These are phyloP conservation scores for Meriones psammophilus DNA, from an alignment of 2,797 vertebrate species.

Conservation along the genomic window DNA sequence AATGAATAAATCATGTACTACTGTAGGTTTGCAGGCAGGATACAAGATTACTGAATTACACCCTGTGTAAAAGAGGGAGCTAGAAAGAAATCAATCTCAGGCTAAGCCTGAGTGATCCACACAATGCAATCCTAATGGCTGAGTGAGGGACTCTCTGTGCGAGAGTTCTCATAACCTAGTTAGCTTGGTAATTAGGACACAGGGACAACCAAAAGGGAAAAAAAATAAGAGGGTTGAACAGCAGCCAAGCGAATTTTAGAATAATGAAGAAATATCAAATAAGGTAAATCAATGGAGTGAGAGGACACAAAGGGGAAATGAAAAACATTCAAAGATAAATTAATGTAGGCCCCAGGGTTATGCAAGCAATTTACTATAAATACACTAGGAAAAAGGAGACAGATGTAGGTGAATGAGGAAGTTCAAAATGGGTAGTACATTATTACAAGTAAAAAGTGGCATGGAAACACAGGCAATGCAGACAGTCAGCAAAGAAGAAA, in stretches of 20 bases:
- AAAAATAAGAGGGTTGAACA: slow-evolving; percentile 82
- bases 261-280: slow-evolving; percentile 88
- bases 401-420: slow-evolving; percentile 84
- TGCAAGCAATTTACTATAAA: slow-evolving; percentile 89
- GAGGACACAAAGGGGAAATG: slow-evolving; percentile 89
- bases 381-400: slow-evolving; percentile 84
- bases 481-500: slow-evolving; percentile 63
- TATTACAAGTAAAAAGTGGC: slow-evolving; percentile 56
- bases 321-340: slow-evolving; percentile 90
- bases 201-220: slow-evolving; percentile 85
- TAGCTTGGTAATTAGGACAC: slow-evolving; percentile 89
- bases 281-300: slow-evolving; percentile 89
- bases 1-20: slow-evolving; percentile 81
- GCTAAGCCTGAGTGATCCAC: slow-evolving; percentile 79
- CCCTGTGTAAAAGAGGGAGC: slow-evolving; percentile 77
- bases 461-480: slow-evolving; percentile 59
- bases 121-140: slow-evolving; percentile 74
- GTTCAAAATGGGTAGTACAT: slow-evolving; percentile 65
- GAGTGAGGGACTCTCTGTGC: slow-evolving; percentile 79
- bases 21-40: slow-evolving; percentile 78
- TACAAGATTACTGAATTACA: slow-evolving; percentile 70
- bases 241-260: slow-evolving; percentile 86
- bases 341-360: slow-evolving; percentile 89
- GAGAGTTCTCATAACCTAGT: slow-evolving; percentile 89
- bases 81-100: slow-evolving; percentile 83